These are phyloP conservation scores for Anoplophora glabripennis DNA, from an alignment of 1,140 invertebrate species.

Conservation along the genomic window DNA sequence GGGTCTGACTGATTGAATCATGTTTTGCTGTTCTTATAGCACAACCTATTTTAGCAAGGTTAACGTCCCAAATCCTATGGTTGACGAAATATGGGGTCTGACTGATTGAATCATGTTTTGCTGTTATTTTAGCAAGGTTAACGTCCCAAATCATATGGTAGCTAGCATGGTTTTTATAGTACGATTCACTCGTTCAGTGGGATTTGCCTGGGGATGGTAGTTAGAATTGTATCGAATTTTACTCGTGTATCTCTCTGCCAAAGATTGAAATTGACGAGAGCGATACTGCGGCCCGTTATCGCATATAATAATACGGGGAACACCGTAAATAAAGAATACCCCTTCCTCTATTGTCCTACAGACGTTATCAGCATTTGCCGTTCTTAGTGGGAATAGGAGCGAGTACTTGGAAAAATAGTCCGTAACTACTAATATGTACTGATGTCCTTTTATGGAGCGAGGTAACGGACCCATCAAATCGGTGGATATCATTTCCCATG, in stretches of 20 bases:
- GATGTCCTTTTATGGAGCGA: constrained; percentile 30
- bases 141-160: constrained; percentile 22
- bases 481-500: constrained; percentile 13
- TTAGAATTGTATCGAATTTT: constrained; percentile 21
- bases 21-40: constrained; percentile 17
- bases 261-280: constrained; percentile 18
- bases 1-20: constrained; percentile 29
- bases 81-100: constrained; percentile 33
- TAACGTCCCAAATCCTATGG: constrained; percentile 22
- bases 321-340: constrained; percentile 25
- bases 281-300: constrained; percentile 37
- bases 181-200: constrained; percentile 26
- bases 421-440: constrained; percentile 40
- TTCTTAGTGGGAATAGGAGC: constrained; percentile 15
- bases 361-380: constrained; percentile 14
- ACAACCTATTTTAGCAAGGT: constrained; percentile 21
- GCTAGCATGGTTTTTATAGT: constrained; percentile 29
- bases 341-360: constrained; percentile 26
- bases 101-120: constrained; percentile 17
- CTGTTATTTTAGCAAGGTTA: constrained; percentile 16
- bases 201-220: constrained; percentile 33
- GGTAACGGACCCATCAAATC: constrained; percentile 34
- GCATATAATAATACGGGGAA: constrained; percentile 19
- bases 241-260: constrained; percentile 16
- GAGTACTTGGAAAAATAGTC: constrained; percentile 44